These are phyloP conservation scores for Ryuthela nishihirai DNA, from an alignment of 2,888 invertebrate species.

Conservation along the genomic window DNA sequence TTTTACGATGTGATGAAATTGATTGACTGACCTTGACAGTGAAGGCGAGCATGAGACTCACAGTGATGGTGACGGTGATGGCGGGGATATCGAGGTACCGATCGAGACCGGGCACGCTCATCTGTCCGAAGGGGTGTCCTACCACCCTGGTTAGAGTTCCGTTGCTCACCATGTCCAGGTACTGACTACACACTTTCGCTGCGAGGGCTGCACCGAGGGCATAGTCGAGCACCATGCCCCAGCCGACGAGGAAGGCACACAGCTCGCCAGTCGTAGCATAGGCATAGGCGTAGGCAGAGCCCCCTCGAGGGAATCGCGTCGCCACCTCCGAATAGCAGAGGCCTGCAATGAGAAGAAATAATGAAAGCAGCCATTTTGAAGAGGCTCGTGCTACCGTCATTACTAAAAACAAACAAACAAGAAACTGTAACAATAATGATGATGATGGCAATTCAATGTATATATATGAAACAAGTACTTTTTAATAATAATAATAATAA, in stretches of 20 bases:
- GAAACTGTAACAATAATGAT: too few relatives aligned
- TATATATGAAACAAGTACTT: too few relatives aligned
- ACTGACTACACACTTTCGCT: slow-evolving; percentile 37
- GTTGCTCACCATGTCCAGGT: slow-evolving; percentile 35
- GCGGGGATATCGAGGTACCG: slow-evolving; percentile 19
- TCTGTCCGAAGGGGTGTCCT: slow-evolving; percentile 6
- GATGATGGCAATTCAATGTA: too few relatives aligned
- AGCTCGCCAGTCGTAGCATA: slow-evolving; percentile 40
- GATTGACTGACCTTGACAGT: slow-evolving; percentile 15
- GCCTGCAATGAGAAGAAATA: slow-evolving; percentile 19
- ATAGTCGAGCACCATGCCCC: slow-evolving; percentile 40
- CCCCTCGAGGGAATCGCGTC: slow-evolving; percentile 39
- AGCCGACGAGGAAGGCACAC: slow-evolving; percentile 37
- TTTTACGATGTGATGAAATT: not conserved
- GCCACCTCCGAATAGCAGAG: slow-evolving; percentile 41
- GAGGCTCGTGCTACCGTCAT: too few relatives aligned
- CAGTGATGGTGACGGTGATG: slow-evolving; percentile 1
- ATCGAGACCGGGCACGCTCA: slow-evolving; percentile 20
- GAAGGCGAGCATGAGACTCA: slow-evolving; percentile 1
- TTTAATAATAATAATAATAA: too few relatives aligned
- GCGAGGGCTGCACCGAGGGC: slow-evolving; percentile 35
- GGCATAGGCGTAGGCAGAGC: slow-evolving; percentile 39
- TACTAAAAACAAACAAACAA: too few relatives aligned
- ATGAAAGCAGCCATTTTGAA: too few relatives aligned
- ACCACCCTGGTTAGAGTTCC: slow-evolving; percentile 6